Conservation (phyloP, 2,113 vertebrate species). For the Bos taurus region ARS-UCD2.0 NC_037357.1:136036001-136036500, state of each 20-base stretch:
- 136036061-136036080: rapidly evolving
- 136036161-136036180: not conserved
- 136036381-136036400: not conserved
- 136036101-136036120: not conserved
- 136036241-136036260: not conserved
- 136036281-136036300: rapidly evolving
- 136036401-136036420: not conserved
- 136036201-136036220: not conserved
- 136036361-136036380: not conserved
- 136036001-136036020: not conserved
- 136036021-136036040: too few relatives aligned
- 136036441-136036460: not conserved
- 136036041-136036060: not conserved
- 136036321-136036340: not conserved
- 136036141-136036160: rapidly evolving
- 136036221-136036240: not conserved
- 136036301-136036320: not conserved
- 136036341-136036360: not conserved
- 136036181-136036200: not conserved
- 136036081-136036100: rapidly evolving
- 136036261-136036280: rapidly evolving
- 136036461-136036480: not conserved
- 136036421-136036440: not conserved
- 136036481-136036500: not conserved
- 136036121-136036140: not conserved